Conservation (phyloP, 2,113 vertebrate genomes). For the Erythrocebus patas region DNA sequence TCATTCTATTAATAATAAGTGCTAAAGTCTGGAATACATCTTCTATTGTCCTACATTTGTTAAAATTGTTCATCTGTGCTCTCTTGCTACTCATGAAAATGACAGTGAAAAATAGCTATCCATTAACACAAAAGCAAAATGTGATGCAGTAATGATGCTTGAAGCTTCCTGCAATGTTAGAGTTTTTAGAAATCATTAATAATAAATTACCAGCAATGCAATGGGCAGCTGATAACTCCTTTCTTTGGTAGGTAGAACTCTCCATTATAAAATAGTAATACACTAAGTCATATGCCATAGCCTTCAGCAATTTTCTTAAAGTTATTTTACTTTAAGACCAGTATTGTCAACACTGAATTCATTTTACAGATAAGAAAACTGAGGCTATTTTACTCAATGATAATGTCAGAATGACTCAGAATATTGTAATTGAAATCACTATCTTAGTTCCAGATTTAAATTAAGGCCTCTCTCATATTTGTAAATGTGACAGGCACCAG, state of each 20-base stretch:
- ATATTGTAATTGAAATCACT: background rate
- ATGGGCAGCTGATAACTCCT: background rate
- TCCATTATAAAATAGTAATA: slow-evolving; percentile 43
- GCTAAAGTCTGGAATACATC: background rate
- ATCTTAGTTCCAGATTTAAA: background rate
- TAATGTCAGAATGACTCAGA: background rate
- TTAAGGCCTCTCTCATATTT: background rate
- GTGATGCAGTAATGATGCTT: background rate
- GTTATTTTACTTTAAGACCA: slow-evolving; percentile 8
- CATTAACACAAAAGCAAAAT: slow-evolving; percentile 33
- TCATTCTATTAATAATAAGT: background rate
- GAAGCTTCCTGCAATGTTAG: slow-evolving; percentile 15
- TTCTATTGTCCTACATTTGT: background rate
- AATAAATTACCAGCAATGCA: slow-evolving; percentile 35
- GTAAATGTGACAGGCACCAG: background rate
- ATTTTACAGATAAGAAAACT: slow-evolving; percentile 43
- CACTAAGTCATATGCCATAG: background rate
- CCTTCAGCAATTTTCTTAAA: background rate
- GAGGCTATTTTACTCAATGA: background rate
- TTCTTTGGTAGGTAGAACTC: slow-evolving; percentile 19
- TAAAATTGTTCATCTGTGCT: slow-evolving; percentile 30
- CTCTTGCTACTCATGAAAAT: slow-evolving; percentile 43
- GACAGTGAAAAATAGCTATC: slow-evolving; percentile 48
- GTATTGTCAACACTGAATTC: background rate
- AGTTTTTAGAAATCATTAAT: slow-evolving; percentile 55